These are phyloP conservation scores for Ploceus nigricollis DNA, from an alignment of 2,113 vertebrate genomes.

Conservation along the genomic window DNA sequence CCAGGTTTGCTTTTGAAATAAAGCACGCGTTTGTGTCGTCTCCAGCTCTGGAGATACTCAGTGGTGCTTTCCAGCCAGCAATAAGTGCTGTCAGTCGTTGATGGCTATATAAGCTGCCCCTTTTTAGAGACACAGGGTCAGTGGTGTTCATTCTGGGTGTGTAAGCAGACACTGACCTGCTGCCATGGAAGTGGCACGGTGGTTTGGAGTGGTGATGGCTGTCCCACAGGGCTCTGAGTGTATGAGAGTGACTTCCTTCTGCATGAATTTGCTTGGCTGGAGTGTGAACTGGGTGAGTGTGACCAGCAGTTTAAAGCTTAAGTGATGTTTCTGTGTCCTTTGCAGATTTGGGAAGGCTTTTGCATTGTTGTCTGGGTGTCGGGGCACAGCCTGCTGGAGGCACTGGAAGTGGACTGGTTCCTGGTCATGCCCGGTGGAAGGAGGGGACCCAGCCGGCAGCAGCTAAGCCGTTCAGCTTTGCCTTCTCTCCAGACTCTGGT, in stretches of 20 bases:
- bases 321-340: background rate
- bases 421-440: slow-evolving; percentile 97
- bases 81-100: background rate
- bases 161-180: background rate
- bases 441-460: slow-evolving; percentile 99
- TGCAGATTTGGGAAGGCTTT: slow-evolving; percentile 70
- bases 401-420: slow-evolving; percentile 73
- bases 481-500: slow-evolving; percentile 97
- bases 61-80: background rate
- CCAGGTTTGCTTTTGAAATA: background rate
- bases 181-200: background rate
- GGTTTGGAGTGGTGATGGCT: background rate
- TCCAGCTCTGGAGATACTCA: background rate
- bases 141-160: background rate
- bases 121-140: background rate
- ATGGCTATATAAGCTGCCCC: background rate
- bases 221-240: background rate
- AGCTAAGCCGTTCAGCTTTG: slow-evolving; percentile 95
- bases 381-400: slow-evolving; percentile 66
- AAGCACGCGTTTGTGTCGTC: accelerated
- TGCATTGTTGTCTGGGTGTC: slow-evolving; percentile 53
- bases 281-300: background rate
- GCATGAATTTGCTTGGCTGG: background rate
- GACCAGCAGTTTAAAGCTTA: background rate
- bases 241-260: background rate